These are phyloP conservation scores for Corvus cornix DNA, from an alignment of 2,113 vertebrate species.

Conservation along the genomic window DNA sequence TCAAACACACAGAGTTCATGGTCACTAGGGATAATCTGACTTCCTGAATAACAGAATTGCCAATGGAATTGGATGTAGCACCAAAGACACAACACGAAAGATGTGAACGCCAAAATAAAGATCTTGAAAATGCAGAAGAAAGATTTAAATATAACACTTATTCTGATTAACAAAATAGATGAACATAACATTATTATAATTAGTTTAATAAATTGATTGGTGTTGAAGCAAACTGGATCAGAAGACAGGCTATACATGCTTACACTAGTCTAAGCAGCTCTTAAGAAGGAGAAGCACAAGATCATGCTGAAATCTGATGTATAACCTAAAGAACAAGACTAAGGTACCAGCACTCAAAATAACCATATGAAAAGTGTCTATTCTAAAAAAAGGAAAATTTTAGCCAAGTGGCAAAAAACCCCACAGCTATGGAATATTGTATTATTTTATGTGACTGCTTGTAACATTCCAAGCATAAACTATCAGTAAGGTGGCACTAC, in stretches of 20 bases:
- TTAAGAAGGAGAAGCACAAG: not conserved
- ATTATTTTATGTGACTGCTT: not conserved
- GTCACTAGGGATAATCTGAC: not conserved
- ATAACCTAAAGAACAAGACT: not conserved
- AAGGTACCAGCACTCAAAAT: not conserved
- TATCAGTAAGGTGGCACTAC: not conserved
- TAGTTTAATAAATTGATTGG: not conserved
- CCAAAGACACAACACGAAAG: not conserved
- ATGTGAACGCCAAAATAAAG: not conserved
- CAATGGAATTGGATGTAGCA: not conserved
- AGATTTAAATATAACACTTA: not conserved
- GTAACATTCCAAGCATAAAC: not conserved
- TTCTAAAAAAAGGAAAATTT: not conserved
- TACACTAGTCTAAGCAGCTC: not conserved
- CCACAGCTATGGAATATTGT: not conserved
- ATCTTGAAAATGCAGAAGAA: not conserved
- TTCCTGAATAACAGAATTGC: not conserved
- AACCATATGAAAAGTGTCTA: not conserved
- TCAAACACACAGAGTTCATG: not conserved
- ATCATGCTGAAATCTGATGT: not conserved
- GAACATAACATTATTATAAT: not conserved
- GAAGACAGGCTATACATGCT: not conserved
- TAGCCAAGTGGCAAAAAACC: not conserved
- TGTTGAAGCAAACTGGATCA: not conserved
- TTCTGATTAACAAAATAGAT: not conserved